These are phyloP conservation scores for Streblospio benedicti DNA, from an alignment of 1,140 invertebrate genomes.

Conservation along the genomic window DNA sequence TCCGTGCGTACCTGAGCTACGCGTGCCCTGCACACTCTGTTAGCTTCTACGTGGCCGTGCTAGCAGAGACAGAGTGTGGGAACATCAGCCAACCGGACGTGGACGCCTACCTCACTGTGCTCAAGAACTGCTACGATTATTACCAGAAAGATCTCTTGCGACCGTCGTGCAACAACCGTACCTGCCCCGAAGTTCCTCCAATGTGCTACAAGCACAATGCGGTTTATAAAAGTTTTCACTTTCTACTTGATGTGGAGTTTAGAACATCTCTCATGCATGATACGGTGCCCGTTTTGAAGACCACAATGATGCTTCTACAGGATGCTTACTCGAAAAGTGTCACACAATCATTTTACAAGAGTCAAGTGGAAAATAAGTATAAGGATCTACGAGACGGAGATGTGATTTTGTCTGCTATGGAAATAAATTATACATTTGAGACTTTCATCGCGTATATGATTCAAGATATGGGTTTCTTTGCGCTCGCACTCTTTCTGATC, in stretches of 20 bases:
- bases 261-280: too few relatives aligned
- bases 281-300: too few relatives aligned
- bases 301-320: too few relatives aligned
- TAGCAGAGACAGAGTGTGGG: constrained; percentile 73
- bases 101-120: constrained; percentile 53
- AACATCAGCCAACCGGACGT: constrained; percentile 64
- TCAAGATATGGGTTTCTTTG: constrained; percentile 6
- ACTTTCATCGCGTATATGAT: background rate
- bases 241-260: constrained; percentile 68
- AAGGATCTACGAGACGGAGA: too few relatives aligned
- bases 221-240: constrained; percentile 76
- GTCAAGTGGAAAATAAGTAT: too few relatives aligned
- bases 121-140: constrained; percentile 65
- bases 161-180: constrained; percentile 30
- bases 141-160: constrained; percentile 66
- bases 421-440: constrained; percentile 66
- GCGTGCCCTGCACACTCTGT: too few relatives aligned
- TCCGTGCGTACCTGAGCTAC: too few relatives aligned
- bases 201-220: constrained; percentile 70
- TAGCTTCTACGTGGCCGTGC: constrained; percentile 77
- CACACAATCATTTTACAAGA: too few relatives aligned
- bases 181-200: constrained; percentile 59
- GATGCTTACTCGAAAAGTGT: too few relatives aligned
- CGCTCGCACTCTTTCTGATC: background rate
- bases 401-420: constrained; percentile 64